Evolutionary conservation across 2,888 invertebrate genomes (phyloP).

Genomic region (Drosophila flavopinicola): DNA sequence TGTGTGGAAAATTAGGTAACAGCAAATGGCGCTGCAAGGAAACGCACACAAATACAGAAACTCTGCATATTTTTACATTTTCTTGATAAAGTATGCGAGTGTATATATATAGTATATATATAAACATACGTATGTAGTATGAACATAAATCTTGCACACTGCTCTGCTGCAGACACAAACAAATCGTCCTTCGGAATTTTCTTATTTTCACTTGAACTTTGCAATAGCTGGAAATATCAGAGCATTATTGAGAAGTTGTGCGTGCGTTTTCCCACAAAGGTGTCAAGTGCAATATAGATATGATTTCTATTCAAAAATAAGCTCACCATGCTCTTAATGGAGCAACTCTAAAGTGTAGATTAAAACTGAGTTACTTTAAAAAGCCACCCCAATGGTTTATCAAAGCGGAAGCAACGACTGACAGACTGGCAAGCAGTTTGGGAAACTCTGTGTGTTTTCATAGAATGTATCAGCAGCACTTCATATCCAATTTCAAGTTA

Average conservation of each 20-base stretch:
- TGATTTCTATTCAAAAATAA: neutral
- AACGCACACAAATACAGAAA: constrained; percentile 37
- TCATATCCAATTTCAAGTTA: constrained; percentile 52
- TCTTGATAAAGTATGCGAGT: constrained; percentile 18
- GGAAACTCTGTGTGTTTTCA: neutral
- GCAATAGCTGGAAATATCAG: constrained; percentile 24
- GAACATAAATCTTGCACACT: constrained; percentile 62
- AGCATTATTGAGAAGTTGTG: constrained; percentile 30
- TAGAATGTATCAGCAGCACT: constrained; percentile 2
- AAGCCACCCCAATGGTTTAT: neutral
- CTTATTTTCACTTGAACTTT: constrained; percentile 28
- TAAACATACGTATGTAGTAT: neutral
- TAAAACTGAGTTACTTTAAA: constrained; percentile 4
- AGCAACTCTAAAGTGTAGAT: neutral
- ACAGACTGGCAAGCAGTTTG: no score
- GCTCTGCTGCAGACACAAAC: constrained; percentile 61
- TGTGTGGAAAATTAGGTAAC: constrained; percentile 72
- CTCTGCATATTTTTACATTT: constrained; percentile 49
- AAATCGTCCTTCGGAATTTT: constrained; percentile 56
- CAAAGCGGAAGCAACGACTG: constrained; percentile 3
- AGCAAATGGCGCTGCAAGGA: constrained; percentile 27
- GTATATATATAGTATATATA: neutral
- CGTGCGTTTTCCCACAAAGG: constrained; percentile 18
- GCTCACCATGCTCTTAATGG: neutral
- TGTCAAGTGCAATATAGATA: constrained; percentile 11